Percentiles rank a stretch among this genome's conserved stretches.
Evolutionary conservation across 1,140 invertebrate genomes (phyloP).

Genomic region (Ridgeia piscesae): DNA sequence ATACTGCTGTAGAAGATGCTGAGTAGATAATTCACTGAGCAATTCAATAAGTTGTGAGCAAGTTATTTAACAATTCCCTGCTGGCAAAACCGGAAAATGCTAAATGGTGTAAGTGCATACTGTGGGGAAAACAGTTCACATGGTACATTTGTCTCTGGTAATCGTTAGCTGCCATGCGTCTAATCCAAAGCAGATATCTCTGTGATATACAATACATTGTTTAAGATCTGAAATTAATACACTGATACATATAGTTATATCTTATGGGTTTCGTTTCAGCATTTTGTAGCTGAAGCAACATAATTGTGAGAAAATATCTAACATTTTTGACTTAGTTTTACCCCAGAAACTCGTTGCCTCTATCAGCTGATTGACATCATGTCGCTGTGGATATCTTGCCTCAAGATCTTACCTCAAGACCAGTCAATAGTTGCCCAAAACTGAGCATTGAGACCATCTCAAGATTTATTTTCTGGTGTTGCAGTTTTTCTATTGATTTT

Average conservation of each 20-base stretch:
- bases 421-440: no score
- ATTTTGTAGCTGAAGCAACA: neutral
- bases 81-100: neutral
- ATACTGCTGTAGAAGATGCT: neutral
- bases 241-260: neutral
- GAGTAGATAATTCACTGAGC: neutral
- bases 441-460: no score
- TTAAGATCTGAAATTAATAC: neutral
- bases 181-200: neutral
- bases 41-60: neutral
- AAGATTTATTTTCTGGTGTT: no score
- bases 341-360: neutral
- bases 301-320: neutral
- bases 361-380: neutral
- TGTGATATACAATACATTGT: neutral
- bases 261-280: neutral
- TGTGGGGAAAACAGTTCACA: neutral
- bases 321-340: neutral
- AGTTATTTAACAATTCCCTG: neutral
- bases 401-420: no score
- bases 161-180: neutral
- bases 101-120: neutral
- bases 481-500: no score
- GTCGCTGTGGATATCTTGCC: neutral
- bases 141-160: neutral